phyloP scores from a whole-genome alignment of 2,113 vertebrate genomes.

The Eleginops maclovinus region DNA sequence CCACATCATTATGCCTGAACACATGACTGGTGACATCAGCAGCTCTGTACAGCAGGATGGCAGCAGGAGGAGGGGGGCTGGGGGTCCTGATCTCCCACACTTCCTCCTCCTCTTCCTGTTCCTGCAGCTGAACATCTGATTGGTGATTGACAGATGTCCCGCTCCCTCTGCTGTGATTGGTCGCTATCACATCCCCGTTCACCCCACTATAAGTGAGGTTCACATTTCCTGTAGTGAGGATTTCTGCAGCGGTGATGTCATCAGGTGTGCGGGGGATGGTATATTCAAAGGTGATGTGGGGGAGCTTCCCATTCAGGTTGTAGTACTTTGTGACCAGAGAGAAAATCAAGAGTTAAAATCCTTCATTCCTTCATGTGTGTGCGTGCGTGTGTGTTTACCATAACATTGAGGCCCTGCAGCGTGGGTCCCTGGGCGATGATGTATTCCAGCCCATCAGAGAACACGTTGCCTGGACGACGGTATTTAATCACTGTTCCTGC shows the following conservation, averaged over 20 bases:
- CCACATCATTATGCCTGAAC: constrained; percentile 74
- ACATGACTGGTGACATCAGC: constrained; percentile 57
- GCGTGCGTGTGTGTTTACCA: constrained; percentile 53
- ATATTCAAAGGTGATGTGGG: constrained; percentile 90
- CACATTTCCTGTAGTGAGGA: constrained; percentile 8
- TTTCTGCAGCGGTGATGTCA: constrained; percentile 66
- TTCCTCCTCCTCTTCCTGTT: constrained; percentile 19
- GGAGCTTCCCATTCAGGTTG: constrained; percentile 92
- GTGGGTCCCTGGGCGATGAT: constrained; percentile 92
- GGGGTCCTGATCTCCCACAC: constrained; percentile 64
- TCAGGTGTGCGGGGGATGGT: constrained; percentile 81
- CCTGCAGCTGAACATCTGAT: constrained; percentile 41
- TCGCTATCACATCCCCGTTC: neutral
- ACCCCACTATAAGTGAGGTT: constrained; percentile 69
- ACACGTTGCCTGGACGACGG: constrained; percentile 84
- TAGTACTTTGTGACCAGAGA: constrained; percentile 84
- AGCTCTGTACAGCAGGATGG: constrained; percentile 61
- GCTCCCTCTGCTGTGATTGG: constrained; percentile 61
- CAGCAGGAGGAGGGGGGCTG: constrained; percentile 61
- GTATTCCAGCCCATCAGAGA: constrained; percentile 90
- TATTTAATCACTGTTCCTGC: constrained; percentile 92
- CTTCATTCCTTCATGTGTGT: neutral
- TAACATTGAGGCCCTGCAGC: constrained; percentile 87
- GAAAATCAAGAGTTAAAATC: constrained; percentile 1
- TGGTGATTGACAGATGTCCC: constrained; percentile 21